Evolutionary conservation across 2,888 invertebrate genomes (phyloP).

Genomic region (Eilema sororculum): DNA sequence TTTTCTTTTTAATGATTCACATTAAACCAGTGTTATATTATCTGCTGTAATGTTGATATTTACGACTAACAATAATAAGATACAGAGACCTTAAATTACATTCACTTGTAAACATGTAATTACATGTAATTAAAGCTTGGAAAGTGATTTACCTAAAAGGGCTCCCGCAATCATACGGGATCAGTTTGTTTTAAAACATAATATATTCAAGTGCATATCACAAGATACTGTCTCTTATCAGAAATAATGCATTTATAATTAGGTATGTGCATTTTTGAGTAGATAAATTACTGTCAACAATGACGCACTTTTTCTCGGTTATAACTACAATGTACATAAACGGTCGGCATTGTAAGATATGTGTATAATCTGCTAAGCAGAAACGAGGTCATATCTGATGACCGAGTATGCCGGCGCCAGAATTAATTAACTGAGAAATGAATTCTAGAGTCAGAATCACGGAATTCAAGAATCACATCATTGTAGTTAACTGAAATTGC

Average conservation of each 20-base stretch:
- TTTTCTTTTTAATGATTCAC: no score
- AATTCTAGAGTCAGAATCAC: not conserved
- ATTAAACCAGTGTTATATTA: no score
- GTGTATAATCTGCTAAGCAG: constrained; percentile 46
- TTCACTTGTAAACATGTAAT: no score
- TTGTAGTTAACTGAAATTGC: not conserved
- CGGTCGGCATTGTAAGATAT: constrained; percentile 40
- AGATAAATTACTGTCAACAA: not conserved
- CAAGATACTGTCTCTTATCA: not conserved
- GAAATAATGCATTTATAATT: not conserved
- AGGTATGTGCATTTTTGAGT: constrained; percentile 5
- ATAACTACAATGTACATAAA: constrained; percentile 20
- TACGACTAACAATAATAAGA: no score
- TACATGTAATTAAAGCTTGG: no score
- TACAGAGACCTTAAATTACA: no score
- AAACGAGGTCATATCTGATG: constrained; percentile 53
- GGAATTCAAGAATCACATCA: not conserved
- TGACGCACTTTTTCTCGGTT: constrained; percentile 12
- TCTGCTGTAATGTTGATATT: no score
- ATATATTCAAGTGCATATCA: not conserved
- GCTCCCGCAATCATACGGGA: no score
- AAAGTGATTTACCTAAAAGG: no score
- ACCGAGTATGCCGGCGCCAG: constrained; percentile 44
- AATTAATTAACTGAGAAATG: constrained; percentile 7
- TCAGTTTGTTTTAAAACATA: not conserved